Percentiles rank a stretch among this genome's conserved stretches.
These are phyloP conservation scores for Augochlorella aurata DNA, from an alignment of 2,888 invertebrate genomes.

Conservation along the genomic window DNA sequence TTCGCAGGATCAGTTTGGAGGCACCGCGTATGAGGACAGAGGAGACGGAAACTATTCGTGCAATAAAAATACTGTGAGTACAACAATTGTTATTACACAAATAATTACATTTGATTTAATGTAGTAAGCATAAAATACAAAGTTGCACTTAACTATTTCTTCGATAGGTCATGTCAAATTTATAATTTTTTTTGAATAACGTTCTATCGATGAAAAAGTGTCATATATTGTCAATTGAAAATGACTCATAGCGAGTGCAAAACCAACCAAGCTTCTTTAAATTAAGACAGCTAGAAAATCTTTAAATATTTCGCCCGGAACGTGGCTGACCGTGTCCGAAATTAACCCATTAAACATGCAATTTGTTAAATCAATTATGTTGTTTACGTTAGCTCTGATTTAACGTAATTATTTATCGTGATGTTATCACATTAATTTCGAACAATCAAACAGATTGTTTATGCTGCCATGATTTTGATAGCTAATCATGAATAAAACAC, in stretches of 20 bases:
- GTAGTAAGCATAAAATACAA: neutral
- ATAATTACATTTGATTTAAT: neutral
- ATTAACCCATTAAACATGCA: constrained; percentile 5
- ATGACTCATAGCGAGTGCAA: neutral
- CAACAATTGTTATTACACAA: neutral
- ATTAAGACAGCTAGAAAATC: neutral
- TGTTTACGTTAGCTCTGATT: neutral
- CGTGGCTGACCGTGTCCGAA: neutral
- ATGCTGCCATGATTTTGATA: neutral
- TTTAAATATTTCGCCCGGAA: neutral
- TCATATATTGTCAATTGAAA: neutral
- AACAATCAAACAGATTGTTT: neutral
- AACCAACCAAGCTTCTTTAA: neutral
- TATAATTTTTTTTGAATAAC: no score
- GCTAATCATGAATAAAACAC: neutral
- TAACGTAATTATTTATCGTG: constrained; percentile 5
- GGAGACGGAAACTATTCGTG: neutral
- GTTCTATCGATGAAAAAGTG: neutral
- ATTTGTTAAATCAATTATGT: neutral
- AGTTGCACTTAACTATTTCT: neutral
- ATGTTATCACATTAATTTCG: neutral
- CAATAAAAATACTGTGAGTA: neutral
- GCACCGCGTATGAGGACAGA: neutral
- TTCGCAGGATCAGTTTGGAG: constrained; percentile 3
- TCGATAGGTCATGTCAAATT: neutral